Evolutionary conservation across 2,888 invertebrate genomes (phyloP), one percentile per base, ranked within the genome.

Genomic region (Dasypolia templi): DNA sequence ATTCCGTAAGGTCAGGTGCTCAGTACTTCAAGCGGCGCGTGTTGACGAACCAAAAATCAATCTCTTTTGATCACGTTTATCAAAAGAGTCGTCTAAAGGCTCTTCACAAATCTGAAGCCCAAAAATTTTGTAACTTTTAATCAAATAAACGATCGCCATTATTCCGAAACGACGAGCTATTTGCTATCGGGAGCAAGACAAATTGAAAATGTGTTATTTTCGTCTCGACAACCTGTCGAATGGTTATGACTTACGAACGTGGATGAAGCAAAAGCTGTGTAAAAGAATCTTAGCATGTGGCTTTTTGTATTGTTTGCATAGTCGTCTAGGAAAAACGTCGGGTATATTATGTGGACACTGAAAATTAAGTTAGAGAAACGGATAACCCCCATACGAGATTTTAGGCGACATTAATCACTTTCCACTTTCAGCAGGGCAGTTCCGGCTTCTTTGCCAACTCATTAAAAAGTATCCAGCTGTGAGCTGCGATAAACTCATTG

Each of bases 391-490:
- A 32, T 14, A 46, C 12, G 6, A n/a, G 14, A n/a, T 32, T 42
- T 29, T n/a, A 39, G 1, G 39, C 7, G 29, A 0, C 14, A 29
- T 11, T 14, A 11, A 0, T 11, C 11, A 55, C 12, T 65, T 55
- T 65, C 32, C 9, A 46, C n/a, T n/a, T n/a, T 39, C 3, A n/a
- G 35, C 26, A 17, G 22, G 4, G 6, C 46, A 56, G 17, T 68
- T 56, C 69, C 56, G 26, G 26, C 17, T 73, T 42, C 17, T 77
- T 42, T 55, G 14, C 7, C 2, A 2, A n/a, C 2, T 58, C 49
- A 26, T 66, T 75, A 44, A 58, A 76, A 77, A 35, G 14, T 42
- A 26, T 68, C 49, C 55, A n/a, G 49, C 68, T 67, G 69, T 19
- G 68, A 58, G 3, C 17, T 72, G 55, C 17, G 2, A 1, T 53